Evolutionary conservation across 2,888 invertebrate species (phyloP), one percentile per base, ranked within the genome.

Genomic region (Torymus auratus): DNA sequence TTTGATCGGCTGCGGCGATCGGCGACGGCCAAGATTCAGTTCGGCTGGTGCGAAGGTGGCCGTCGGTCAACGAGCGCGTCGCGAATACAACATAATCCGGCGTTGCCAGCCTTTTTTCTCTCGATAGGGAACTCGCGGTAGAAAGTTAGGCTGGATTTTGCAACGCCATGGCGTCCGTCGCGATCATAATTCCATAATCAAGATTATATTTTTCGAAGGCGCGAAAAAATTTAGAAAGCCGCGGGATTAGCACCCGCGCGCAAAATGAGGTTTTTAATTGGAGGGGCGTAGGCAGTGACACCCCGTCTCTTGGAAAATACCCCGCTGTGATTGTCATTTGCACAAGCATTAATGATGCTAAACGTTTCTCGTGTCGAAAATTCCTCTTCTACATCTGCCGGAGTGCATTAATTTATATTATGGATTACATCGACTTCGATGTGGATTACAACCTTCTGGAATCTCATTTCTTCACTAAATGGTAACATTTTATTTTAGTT

Each of bases 261-360:
- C 28, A n/a, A 23, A 68, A 68, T 68, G 61, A 68, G 75, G 28
- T 61, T 68, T 75, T 68, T 75, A 75, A 75, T 75, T 68, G 17
- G 55, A 65, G 41, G 7, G 1, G 41, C 41, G 7, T 41, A 41
- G 41, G 7, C 41, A 41, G 41, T 41, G 41, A 41, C 41, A 41
- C 41, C 41, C 7, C 7, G 41, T 4, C 7, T 41, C 41, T 4
- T 41, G 41, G 41, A 41, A 41, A 41, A 41, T 41, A 41, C 7
- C 5, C 41, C 7, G 41, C 7, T 7, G 41, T 41, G 41, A 41
- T 41, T 41, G 41, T 41, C 1, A 41, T 41, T 41, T 41, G 41
- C 41, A 41, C 41, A 41, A 41, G 41, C 41, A 7, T 41, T 41
- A 41, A 41, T 41, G 41, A 41, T 41, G 41, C 7, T 41, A 41